Conservation (phyloP, 2,113 vertebrate genomes). For the Trachemys scripta region DNA sequence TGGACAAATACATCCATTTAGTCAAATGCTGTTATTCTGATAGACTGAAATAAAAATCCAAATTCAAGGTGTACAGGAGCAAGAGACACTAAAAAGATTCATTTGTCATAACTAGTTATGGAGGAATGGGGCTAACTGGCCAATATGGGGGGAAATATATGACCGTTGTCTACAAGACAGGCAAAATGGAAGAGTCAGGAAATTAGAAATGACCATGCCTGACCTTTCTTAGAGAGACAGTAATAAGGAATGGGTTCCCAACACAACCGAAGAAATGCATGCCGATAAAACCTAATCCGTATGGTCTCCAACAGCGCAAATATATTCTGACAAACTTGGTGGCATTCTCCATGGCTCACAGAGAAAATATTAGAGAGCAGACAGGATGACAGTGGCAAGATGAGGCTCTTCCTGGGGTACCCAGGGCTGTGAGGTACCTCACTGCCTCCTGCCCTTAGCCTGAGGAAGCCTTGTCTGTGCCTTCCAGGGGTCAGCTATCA, state of each 20-base stretch:
- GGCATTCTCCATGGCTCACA: conserved; percentile 45
- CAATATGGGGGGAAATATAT: background rate
- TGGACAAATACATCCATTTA: background rate
- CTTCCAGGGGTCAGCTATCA: background rate
- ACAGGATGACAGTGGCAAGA: background rate
- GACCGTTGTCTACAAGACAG: background rate
- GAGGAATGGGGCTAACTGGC: conserved; percentile 14
- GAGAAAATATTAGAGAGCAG: conserved; percentile 59
- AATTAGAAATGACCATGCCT: conserved; percentile 66
- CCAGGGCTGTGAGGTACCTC: background rate
- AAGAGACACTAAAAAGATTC: background rate
- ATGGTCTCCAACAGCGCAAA: conserved; percentile 47
- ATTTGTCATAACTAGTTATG: conserved; percentile 8
- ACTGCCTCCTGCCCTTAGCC: background rate
- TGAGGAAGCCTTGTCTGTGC: background rate
- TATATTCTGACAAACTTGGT: conserved; percentile 59
- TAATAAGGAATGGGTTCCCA: conserved; percentile 52
- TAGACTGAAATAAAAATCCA: background rate
- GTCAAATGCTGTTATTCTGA: background rate
- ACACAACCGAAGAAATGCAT: conserved; percentile 16
- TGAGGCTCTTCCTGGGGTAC: background rate
- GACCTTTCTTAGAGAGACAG: conserved; percentile 51
- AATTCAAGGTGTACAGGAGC: background rate
- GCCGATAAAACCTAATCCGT: conserved; percentile 51
- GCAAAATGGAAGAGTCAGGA: conserved; percentile 48